Base-by-base conservation (phyloP, 2,797 vertebrate genomes). In the Tadarida brasiliensis region DNA sequence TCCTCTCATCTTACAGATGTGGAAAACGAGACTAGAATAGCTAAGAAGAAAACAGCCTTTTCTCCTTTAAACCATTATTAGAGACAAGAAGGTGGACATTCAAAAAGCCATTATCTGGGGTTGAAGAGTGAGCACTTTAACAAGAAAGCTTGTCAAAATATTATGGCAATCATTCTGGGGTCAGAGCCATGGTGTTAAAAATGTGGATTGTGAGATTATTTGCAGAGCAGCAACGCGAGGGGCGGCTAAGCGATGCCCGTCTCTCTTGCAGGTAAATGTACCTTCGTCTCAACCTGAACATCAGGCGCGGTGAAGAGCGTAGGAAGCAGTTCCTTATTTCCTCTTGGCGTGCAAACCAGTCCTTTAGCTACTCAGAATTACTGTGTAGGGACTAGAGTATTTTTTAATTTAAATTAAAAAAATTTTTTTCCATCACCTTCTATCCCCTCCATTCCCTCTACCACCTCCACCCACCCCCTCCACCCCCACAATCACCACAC, bases 61-160 rank as follows among this genome's bases (percentile, higher is more conserved):
- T 54, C 47, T 67, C 24, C 63, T 84, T 78, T 59, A 67, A 57
- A 44, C 57, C 73, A 30, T 76, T 84, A 82, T 82, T 49, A 90
- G 70, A 95, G 87, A 82, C 28, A 67, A 93, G 47, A 76, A 91
- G 4, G 49, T 74, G 1, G 33, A 47, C 39, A 20, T 91, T 97
- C 24, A 35, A 71, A 96, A 96, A 68, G 20, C 44, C 74, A 82
- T 87, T 94, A 30, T 63, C 63, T 82, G 65, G 24, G 11, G 39
- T 71, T 65, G 59, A 87, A 90, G 54, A 86, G 33, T 47, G 87
- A 74, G 61, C 49, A 47, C 11, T 44, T 65, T 80, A 73, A 88
- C 65, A 89, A 84, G 81, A 96, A 71, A 63, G 85, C 28, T 87
- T 96, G 49, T 87, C 92, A 83, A 77, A 92, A 95, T 86, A 65